Evolutionary conservation across 2,113 vertebrate genomes (phyloP).

Genomic region (Leptosomus discolor): DNA sequence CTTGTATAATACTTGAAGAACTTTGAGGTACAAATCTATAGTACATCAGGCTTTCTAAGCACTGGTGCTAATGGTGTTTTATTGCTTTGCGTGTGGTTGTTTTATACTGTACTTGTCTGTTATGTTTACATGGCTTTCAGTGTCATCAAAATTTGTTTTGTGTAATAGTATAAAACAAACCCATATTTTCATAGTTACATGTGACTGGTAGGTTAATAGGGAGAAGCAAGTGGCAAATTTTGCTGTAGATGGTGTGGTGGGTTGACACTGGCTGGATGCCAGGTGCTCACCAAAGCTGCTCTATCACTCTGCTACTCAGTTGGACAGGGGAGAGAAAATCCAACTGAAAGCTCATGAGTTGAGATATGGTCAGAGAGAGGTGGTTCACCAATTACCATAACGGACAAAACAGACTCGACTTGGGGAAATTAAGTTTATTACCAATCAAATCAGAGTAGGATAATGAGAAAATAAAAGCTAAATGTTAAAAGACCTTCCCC

Average conservation of each 20-base stretch:
- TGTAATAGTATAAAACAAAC: neutral
- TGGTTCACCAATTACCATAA: fast-evolving
- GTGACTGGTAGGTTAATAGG: neutral
- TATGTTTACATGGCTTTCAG: neutral
- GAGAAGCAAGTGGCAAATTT: neutral
- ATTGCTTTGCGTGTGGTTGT: neutral
- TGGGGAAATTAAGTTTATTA: neutral
- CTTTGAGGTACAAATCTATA: neutral
- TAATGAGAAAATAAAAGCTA: neutral
- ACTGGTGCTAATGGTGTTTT: neutral
- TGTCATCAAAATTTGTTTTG: neutral
- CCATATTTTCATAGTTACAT: neutral
- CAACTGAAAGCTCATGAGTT: neutral
- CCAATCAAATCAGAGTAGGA: neutral
- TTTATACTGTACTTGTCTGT: neutral
- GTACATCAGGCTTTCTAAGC: neutral
- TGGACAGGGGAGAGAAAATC: neutral
- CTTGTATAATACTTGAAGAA: neutral
- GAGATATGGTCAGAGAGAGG: neutral
- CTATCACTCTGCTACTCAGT: neutral
- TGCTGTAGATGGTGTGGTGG: neutral
- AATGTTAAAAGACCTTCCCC: neutral
- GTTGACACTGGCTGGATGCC: neutral
- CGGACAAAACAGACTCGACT: neutral
- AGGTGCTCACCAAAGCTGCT: fast-evolving